phyloP scores from a whole-genome alignment of 2,113 vertebrate genomes.

The Hypomesus transpacificus region DNA sequence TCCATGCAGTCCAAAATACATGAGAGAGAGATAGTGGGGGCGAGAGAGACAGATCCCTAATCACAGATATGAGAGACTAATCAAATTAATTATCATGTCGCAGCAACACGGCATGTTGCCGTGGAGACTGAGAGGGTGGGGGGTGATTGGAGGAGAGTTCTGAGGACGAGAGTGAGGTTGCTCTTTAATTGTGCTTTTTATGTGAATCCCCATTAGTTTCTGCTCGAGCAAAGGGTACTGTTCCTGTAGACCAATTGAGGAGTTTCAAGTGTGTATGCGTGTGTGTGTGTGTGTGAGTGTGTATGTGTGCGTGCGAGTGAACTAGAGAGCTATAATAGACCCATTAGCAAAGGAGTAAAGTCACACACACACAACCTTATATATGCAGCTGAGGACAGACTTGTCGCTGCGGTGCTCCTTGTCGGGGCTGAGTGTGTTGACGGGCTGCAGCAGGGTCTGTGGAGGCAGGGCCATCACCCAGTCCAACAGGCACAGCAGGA shows the following conservation, averaged over 20 bases:
- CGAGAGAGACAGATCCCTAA: neutral
- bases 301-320: too few species aligned
- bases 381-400: neutral
- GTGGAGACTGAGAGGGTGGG: slow-evolving; percentile 7
- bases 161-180: neutral
- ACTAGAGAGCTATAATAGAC: neutral
- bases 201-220: too few species aligned
- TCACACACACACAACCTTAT: neutral
- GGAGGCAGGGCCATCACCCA: slow-evolving; percentile 98
- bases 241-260: too few species aligned
- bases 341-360: neutral
- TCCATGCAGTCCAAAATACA: slow-evolving; percentile 1
- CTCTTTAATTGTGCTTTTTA: too few species aligned
- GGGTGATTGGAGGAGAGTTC: slow-evolving; percentile 9
- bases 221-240: too few species aligned
- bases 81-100: slow-evolving; percentile 3
- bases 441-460: slow-evolving; percentile 85
- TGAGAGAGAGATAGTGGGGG: slow-evolving; percentile 26
- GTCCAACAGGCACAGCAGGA: slow-evolving; percentile 94
- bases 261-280: too few species aligned
- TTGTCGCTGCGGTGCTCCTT: slow-evolving; percentile 80
- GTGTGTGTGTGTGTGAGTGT: too few species aligned
- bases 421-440: slow-evolving; percentile 78
- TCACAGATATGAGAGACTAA: neutral
- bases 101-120: neutral